Base-by-base conservation (phyloP, 1,140 invertebrate genomes). In the Rhopalosiphum maidis region DNA sequence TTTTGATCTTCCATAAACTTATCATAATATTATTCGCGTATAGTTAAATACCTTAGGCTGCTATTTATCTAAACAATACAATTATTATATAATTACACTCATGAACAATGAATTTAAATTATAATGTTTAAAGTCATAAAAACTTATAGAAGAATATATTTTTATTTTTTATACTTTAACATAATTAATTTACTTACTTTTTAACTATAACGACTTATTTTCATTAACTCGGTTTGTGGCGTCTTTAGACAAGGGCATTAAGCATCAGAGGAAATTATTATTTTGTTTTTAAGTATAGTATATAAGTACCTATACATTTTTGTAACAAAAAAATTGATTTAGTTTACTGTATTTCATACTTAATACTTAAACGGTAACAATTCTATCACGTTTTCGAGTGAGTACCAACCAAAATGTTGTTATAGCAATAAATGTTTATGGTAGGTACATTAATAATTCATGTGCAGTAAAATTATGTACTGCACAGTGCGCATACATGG, bases 371-470 rank as follows among this genome's bases (percentile, higher is more conserved):
- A 77, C 30, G 30, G n/a, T 77, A 35, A 77, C 30, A 68, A 77
- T 77, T 77, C 60, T 77, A 77, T 77, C n/a, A 77, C 60, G 60
- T 77, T 77, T 77, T 77, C 15, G 11, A 77, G 60, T 35, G n/a
- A 77, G 30, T 35, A 77, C 30, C 60, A n/a, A n/a, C 60, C 15
- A 77, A 77, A 77, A 77, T 77, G 60, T 77, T n/a, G 30, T 77
- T 77, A 77, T 77, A n/a, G 30, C 60, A 77, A 77, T 77, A 77
- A 77, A 77, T 35, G 30, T 77, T 77, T 77, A 77, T 77, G n/a
- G 30, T 18, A 51, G 15, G 48, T 77, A 77, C 60, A 77, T 77
- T n/a, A 77, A 77, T 77, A 77, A 77, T 77, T 77, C 60, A 77
- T 77, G 21, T n/a, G 60, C 60, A 83, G 77, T 83, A 22, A 37